Evolutionary conservation across 1,140 invertebrate genomes (phyloP).

Genomic region (Cherax destructor): DNA sequence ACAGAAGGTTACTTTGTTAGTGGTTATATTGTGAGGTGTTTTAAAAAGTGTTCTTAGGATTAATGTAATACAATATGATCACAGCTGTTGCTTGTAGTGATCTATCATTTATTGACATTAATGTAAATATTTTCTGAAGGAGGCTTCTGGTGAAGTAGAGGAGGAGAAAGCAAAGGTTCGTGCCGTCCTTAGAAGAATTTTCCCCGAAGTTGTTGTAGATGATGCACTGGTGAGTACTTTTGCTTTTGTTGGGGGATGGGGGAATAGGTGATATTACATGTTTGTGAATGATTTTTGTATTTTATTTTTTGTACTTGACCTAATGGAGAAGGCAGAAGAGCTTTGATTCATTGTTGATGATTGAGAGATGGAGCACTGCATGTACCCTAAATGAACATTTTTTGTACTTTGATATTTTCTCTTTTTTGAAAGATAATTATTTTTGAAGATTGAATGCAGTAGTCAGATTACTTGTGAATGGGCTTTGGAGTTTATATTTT

Average conservation of each 20-base stretch:
- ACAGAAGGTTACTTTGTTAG: too few species aligned
- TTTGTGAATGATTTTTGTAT: background rate
- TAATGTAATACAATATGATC: too few species aligned
- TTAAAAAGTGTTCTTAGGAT: too few species aligned
- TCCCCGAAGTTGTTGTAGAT: slow-evolving; percentile 60
- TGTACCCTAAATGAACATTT: background rate
- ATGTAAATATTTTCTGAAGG: slow-evolving; percentile 8
- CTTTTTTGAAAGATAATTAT: background rate
- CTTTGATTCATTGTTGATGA: background rate
- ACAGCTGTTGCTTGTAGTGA: too few species aligned
- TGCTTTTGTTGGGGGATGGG: background rate
- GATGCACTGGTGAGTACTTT: slow-evolving; percentile 58
- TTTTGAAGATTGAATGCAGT: background rate
- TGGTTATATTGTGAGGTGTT: too few species aligned
- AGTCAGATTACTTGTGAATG: background rate
- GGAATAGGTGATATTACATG: background rate
- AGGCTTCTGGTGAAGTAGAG: slow-evolving; percentile 46
- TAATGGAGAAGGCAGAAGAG: background rate
- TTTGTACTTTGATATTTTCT: background rate
- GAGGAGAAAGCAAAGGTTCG: slow-evolving; percentile 62
- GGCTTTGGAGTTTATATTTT: background rate
- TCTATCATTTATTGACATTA: background rate
- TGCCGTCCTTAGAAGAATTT: slow-evolving; percentile 68
- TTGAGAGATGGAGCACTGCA: background rate
- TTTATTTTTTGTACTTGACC: background rate